Percentiles rank a stretch among this genome's conserved stretches.
Evolutionary conservation across 1,140 invertebrate species (phyloP).

Genomic region (Eciton burchellii): DNA sequence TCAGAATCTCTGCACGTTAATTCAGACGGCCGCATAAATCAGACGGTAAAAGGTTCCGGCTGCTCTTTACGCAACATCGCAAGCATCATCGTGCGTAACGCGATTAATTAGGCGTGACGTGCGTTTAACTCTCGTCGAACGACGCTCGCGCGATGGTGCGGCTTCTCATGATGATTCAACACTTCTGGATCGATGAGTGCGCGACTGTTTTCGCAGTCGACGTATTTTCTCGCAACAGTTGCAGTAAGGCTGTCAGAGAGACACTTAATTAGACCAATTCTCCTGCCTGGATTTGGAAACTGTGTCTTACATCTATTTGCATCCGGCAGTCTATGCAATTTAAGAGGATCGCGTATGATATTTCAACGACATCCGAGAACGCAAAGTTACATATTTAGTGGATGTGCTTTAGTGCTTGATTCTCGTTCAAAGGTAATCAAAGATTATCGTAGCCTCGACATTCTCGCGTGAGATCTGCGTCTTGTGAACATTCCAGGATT

Average conservation of each 20-base stretch:
- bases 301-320: background rate
- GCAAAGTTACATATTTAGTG: too few species aligned
- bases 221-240: conserved; percentile 14
- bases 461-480: too few species aligned
- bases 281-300: background rate
- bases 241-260: background rate
- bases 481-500: too few species aligned
- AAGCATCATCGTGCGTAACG: conserved; percentile 8
- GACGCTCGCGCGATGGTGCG: background rate
- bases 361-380: too few species aligned
- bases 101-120: conserved; percentile 54
- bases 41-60: background rate
- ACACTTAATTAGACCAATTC: background rate
- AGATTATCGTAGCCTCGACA: too few species aligned
- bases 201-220: background rate
- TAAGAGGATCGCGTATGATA: background rate
- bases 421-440: too few species aligned
- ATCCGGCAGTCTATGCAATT: background rate
- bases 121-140: conserved; percentile 1
- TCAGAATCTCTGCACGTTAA: conserved; percentile 42
- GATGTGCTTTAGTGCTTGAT: too few species aligned
- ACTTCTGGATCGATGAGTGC: background rate
- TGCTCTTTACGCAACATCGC: conserved; percentile 14
- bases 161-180: conserved; percentile 15
- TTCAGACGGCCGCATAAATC: conserved; percentile 57